These are phyloP conservation scores for Drosophila yakuba DNA, from an alignment of 1,140 invertebrate genomes.

Conservation along the genomic window DNA sequence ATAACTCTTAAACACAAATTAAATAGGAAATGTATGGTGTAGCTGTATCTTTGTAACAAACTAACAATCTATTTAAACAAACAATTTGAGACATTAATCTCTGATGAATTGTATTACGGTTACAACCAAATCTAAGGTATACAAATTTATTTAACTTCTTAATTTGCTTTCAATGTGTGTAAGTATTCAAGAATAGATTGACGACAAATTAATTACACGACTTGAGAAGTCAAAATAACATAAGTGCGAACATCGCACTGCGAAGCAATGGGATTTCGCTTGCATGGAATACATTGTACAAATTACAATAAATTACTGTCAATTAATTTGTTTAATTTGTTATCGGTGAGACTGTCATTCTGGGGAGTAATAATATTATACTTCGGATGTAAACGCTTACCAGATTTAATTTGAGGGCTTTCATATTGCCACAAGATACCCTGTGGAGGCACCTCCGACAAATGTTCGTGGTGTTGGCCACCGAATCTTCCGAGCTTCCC, in stretches of 20 bases:
- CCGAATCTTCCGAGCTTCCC: slow-evolving; percentile 34
- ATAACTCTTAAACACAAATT: neutral
- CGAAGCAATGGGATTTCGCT: too few relatives aligned
- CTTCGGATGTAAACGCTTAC: neutral
- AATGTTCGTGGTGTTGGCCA: slow-evolving; percentile 35
- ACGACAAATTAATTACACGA: neutral
- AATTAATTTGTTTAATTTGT: neutral
- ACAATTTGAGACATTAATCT: neutral
- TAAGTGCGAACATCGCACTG: neutral
- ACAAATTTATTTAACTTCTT: too few relatives aligned
- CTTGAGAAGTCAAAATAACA: neutral
- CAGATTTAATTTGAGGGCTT: neutral
- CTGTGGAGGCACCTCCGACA: neutral
- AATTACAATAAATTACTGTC: neutral
- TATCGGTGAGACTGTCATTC: neutral
- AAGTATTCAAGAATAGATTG: neutral
- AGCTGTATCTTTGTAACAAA: too few relatives aligned
- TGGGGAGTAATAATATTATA: neutral
- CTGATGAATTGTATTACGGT: neutral
- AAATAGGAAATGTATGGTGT: neutral
- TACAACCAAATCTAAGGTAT: too few relatives aligned
- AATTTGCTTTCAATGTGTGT: neutral
- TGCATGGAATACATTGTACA: neutral
- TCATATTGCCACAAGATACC: neutral
- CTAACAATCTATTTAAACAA: too few relatives aligned